Percentiles rank a stretch among this genome's conserved stretches.
phyloP scores from a whole-genome alignment of 2,888 invertebrate species.

The Mythimna pallens region DNA sequence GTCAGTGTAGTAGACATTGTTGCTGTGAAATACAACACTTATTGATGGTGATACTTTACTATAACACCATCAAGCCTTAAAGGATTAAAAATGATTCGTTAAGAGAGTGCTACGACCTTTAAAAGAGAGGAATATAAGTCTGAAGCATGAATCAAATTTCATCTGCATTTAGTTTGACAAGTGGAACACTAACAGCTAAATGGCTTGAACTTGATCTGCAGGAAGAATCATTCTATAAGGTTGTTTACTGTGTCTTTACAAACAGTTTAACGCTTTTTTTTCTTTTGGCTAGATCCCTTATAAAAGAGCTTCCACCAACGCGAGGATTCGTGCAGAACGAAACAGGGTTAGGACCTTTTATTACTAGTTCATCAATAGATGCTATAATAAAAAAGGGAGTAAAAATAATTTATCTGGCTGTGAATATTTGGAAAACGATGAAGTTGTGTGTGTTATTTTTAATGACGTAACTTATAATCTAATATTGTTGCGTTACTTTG shows the following conservation, averaged over 20 bases:
- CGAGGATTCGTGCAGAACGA: not conserved
- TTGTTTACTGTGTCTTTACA: not conserved
- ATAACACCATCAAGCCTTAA: not conserved
- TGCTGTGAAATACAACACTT: not conserved
- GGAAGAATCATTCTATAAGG: not conserved
- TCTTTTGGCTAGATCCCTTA: not conserved
- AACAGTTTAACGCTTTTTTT: not conserved
- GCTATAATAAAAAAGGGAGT: not conserved
- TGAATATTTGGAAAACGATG: not conserved
- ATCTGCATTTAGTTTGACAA: not conserved
- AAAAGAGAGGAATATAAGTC: not conserved
- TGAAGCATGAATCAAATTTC: not conserved
- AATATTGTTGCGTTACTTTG: no score
- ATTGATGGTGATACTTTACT: not conserved
- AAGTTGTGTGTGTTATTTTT: not conserved
- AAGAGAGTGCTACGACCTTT: not conserved
- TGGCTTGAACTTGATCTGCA: not conserved
- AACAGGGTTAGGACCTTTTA: conserved; percentile 2
- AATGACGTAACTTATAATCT: no score
- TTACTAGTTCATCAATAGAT: not conserved
- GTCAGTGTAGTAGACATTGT: not conserved
- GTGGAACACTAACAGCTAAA: not conserved
- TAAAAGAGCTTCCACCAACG: not conserved
- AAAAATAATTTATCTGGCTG: not conserved
- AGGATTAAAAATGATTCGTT: not conserved